Percentiles rank a stretch among this genome's conserved stretches.
Conservation (phyloP, 2,113 vertebrate genomes). For the Elaphurus davidianus region DNA sequence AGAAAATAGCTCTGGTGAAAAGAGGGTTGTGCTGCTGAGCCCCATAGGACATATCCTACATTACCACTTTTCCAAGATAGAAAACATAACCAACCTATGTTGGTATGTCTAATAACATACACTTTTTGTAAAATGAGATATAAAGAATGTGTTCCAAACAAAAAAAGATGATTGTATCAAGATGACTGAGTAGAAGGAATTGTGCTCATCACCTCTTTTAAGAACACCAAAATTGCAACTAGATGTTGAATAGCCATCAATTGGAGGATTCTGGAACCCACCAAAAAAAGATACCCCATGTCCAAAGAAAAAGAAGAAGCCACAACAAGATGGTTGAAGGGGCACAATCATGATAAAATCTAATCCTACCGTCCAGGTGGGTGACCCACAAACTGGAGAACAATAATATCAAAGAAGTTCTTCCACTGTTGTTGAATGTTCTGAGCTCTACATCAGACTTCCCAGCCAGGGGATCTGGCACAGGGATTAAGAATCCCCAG, state of each 20-base stretch:
- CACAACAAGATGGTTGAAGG: neutral
- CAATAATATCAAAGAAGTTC: too few species aligned
- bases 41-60: neutral
- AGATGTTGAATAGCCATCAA: neutral
- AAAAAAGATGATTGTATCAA: neutral
- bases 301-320: neutral
- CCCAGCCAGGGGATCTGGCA: too few species aligned
- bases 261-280: neutral
- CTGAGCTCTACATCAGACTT: too few species aligned
- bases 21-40: neutral
- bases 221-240: neutral
- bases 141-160: neutral
- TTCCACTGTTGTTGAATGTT: too few species aligned
- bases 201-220: neutral
- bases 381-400: too few species aligned
- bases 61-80: neutral
- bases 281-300: neutral
- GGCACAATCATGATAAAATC: too few species aligned
- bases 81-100: neutral
- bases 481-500: too few species aligned
- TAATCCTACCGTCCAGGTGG: too few species aligned
- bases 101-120: neutral
- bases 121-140: neutral
- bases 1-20: neutral
- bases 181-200: neutral